phyloP scores from a whole-genome alignment of 1,140 invertebrate genomes.

The Forficula auricularia region DNA sequence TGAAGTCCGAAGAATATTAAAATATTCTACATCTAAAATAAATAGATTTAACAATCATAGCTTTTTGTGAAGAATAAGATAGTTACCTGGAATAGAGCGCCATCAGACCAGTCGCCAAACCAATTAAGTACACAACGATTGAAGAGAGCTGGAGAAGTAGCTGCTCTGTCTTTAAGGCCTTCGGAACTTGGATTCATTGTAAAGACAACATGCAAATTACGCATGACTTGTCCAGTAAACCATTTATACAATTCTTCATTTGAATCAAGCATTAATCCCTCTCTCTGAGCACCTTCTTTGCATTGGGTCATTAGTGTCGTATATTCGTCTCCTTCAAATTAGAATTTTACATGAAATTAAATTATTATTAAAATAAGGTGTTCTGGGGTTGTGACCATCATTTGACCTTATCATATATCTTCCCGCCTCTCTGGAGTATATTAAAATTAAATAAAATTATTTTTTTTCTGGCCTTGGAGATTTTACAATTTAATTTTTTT shows the following conservation, averaged over 20 bases:
- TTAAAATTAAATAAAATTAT: too few species aligned
- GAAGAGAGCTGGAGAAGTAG: constrained; percentile 96
- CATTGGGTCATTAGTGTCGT: constrained; percentile 99
- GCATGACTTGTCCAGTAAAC: constrained; percentile 98
- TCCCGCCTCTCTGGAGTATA: too few species aligned
- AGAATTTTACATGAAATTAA: not conserved
- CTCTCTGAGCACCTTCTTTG: constrained; percentile 94
- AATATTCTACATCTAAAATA: too few species aligned
- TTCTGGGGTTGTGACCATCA: constrained; percentile 95
- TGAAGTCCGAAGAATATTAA: too few species aligned
- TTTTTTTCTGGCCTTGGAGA: too few species aligned
- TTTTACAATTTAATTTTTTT: too few species aligned
- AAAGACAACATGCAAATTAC: constrained; percentile 94
- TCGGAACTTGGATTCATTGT: constrained; percentile 99
- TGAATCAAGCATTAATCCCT: constrained; percentile 96
- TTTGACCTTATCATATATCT: too few species aligned
- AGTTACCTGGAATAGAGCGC: constrained; percentile 80
- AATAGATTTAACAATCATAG: too few species aligned
- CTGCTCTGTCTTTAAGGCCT: constrained; percentile 91
- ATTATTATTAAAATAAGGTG: too few species aligned
- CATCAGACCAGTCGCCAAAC: constrained; percentile 99
- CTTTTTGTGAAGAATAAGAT: not conserved
- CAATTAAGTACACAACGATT: constrained; percentile 99
- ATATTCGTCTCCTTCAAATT: constrained; percentile 92
- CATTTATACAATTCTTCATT: constrained; percentile 97